Evolutionary conservation across 2,113 vertebrate genomes (phyloP), one percentile per base, ranked within the genome.

Genomic region (Dipodomys stephensi): DNA sequence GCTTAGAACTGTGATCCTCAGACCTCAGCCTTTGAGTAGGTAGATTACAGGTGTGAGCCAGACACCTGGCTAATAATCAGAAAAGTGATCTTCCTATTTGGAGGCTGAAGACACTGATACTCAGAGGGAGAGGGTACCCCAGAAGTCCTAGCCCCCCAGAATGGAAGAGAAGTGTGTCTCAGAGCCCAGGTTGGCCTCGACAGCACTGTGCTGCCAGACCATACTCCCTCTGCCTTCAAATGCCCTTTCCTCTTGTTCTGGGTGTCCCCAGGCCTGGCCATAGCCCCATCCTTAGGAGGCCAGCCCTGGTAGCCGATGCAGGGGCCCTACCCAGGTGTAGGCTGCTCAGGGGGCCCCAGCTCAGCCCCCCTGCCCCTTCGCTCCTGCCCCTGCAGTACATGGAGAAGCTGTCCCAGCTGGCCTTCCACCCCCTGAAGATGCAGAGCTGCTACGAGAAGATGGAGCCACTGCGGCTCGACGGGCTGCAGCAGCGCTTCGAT

Each of bases 341-440:
- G 7, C 79, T 13, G 73, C 27, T 3, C 22, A 0, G 0, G 9
- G 25, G 0, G 53, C 53, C 57, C 76, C 8, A 0, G 22, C 84
- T 92, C 35, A 86, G 32, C 30, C 0, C 5, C 22, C 53, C 0
- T 16, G 5, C 0, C 1, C 4, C n/a, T n/a, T 91, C 20, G 4
- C 46, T 32, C 72, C 53, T 57, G 53, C 53, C 53, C 64, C 68
- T 3, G 18, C 97, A 99, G 99, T 98, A 99, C 97, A 99, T 99
- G 99, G 99, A 99, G 96, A 99, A 98, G 97, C 98, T 99, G 79
- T 99, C 99, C 85, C 99, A 99, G 98, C 98, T 99, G 94, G 99
- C 99, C 2, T 99, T 99, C 97, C 99, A 99, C 96, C 99, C 99
- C 0, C 98, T 99, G 87, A 99, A 99, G 98, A 99, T 99, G 99